Percentiles rank a stretch among this genome's conserved stretches.
phyloP scores from a whole-genome alignment of 2,797 vertebrate species.

The Gymnodraco acuticeps region DNA sequence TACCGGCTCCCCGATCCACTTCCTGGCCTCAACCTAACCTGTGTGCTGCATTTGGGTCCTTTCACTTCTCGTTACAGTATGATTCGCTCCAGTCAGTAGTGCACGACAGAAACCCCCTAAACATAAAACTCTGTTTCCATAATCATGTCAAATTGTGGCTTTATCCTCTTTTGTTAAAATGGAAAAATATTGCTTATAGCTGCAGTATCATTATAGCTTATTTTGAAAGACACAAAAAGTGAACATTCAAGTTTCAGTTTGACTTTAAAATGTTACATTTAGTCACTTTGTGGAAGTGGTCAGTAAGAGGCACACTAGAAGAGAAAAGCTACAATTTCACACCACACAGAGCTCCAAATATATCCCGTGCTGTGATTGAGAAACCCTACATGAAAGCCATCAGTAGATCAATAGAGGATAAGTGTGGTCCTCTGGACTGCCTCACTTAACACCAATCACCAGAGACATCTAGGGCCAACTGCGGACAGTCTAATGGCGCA shows the following conservation, averaged over 20 bases:
- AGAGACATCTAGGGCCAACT: constrained; percentile 18
- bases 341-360: not conserved
- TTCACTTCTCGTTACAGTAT: not conserved
- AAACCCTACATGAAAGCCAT: constrained; percentile 8
- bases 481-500: constrained; percentile 1
- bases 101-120: too few species aligned
- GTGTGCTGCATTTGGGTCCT: too few species aligned
- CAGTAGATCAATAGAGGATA: constrained; percentile 27
- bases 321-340: constrained; percentile 14
- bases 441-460: constrained; percentile 24
- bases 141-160: not conserved
- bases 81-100: not conserved
- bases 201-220: not conserved
- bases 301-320: not conserved
- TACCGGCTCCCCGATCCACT: too few species aligned
- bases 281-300: not conserved
- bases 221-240: not conserved
- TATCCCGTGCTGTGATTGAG: not conserved
- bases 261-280: not conserved
- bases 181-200: not conserved
- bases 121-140: not conserved
- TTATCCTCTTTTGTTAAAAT: not conserved
- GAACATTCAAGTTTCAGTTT: not conserved
- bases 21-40: too few species aligned
- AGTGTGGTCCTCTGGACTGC: not conserved